phyloP scores from a whole-genome alignment of 1,140 invertebrate species.

The Philopotamus ludificatus region DNA sequence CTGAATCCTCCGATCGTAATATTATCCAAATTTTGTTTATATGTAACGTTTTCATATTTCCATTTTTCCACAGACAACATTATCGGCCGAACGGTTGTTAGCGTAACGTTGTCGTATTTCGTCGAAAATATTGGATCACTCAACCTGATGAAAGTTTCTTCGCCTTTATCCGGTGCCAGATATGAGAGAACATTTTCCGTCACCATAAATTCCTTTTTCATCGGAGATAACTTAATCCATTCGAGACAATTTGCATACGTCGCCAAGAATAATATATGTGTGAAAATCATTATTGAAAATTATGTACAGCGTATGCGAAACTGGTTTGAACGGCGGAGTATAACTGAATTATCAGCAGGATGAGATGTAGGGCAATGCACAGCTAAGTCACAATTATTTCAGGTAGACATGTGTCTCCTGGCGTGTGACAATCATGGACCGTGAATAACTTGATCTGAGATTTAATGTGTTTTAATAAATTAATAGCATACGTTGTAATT shows the following conservation, averaged over 20 bases:
- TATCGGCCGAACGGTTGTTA: too few species aligned
- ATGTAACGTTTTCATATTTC: too few species aligned
- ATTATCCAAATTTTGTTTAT: too few species aligned
- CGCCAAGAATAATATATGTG: background rate
- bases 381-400: slow-evolving; percentile 30
- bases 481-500: too few species aligned
- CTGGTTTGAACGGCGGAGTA: too few species aligned
- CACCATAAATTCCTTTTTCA: background rate
- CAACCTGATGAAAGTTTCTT: background rate
- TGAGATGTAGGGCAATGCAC: background rate
- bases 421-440: slow-evolving; percentile 38
- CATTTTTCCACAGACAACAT: too few species aligned
- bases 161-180: background rate
- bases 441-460: too few species aligned
- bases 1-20: too few species aligned
- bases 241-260: background rate
- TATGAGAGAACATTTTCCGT: slow-evolving; percentile 1
- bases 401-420: slow-evolving; percentile 24
- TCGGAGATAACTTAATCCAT: slow-evolving; percentile 15
- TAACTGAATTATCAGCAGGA: background rate
- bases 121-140: background rate
- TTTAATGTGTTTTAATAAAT: too few species aligned
- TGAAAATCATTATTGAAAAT: too few species aligned
- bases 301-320: too few species aligned
- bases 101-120: background rate